These are phyloP conservation scores for Spilarctia lutea DNA, from an alignment of 2,888 invertebrate species.

Conservation along the genomic window DNA sequence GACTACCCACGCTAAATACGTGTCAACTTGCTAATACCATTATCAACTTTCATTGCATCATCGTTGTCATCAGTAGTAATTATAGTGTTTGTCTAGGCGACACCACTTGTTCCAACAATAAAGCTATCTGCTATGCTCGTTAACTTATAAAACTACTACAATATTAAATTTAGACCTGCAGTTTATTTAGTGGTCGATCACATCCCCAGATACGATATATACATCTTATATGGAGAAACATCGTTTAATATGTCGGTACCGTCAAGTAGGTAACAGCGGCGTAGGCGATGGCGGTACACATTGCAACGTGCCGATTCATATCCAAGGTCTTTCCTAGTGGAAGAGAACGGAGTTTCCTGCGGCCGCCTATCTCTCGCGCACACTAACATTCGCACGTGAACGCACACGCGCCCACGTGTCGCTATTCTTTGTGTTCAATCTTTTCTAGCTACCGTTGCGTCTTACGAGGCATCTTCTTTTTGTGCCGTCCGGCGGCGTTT, in stretches of 20 bases:
- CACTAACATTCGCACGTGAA: conserved; percentile 79
- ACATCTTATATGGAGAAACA: conserved; percentile 63
- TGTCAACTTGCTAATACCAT: conserved; percentile 82
- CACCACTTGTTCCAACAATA: conserved; percentile 75
- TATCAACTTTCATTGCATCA: conserved; percentile 85
- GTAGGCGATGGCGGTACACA: conserved; percentile 85
- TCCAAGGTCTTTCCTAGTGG: conserved; percentile 87
- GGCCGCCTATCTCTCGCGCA: conserved; percentile 85
- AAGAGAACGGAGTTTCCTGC: conserved; percentile 88
- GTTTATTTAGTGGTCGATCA: conserved; percentile 42
- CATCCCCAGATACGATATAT: conserved; percentile 45
- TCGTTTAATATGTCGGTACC: conserved; percentile 73
- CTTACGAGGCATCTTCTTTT: conserved; percentile 81
- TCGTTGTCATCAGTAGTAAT: conserved; percentile 69
- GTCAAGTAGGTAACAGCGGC: conserved; percentile 81
- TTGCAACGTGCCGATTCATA: conserved; percentile 86
- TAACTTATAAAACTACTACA: conserved; percentile 64
- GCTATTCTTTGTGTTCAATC: conserved; percentile 82
- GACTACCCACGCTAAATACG: conserved; percentile 80
- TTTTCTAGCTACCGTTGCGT: conserved; percentile 81
- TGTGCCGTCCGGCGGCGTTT: conserved; percentile 81
- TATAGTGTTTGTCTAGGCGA: conserved; percentile 71
- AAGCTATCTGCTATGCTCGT: conserved; percentile 75
- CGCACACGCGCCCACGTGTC: conserved; percentile 83
- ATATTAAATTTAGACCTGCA: conserved; percentile 61